A percentile compares a stretch with the other conserved stretches of the same genome.
Evolutionary conservation across 2,113 vertebrate species (phyloP).

Genomic region (Morone saxatilis): DNA sequence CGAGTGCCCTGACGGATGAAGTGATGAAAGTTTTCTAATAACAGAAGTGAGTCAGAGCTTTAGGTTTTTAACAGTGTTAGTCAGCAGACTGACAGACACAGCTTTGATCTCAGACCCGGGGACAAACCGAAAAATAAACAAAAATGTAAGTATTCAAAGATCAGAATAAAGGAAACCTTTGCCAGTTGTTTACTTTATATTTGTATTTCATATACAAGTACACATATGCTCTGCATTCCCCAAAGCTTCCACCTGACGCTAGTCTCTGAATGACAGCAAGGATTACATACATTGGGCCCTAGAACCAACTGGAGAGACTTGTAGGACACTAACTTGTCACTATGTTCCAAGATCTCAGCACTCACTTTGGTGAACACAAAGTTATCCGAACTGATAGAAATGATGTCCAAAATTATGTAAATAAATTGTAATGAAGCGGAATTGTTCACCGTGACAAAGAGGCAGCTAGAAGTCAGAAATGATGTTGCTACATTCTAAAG

Average conservation of each 20-base stretch:
- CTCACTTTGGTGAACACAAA: no score
- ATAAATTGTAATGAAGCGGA: background rate
- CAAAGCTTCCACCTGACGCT: no score
- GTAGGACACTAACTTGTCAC: no score
- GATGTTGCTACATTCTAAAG: background rate
- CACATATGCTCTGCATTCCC: no score
- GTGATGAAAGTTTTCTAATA: slow-evolving; percentile 71
- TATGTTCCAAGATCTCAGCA: no score
- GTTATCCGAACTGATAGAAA: no score
- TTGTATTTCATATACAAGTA: no score
- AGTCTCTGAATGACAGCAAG: no score
- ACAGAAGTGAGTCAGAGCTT: slow-evolving; percentile 62
- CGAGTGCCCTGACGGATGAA: slow-evolving; percentile 43
- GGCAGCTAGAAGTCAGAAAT: background rate
- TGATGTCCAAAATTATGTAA: no score
- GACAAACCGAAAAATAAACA: background rate
- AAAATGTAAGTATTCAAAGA: no score
- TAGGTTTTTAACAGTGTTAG: slow-evolving; percentile 39
- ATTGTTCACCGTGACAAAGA: background rate
- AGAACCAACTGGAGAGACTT: no score
- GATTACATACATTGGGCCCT: no score
- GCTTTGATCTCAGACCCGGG: slow-evolving; percentile 62
- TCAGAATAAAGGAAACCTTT: background rate
- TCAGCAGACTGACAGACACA: slow-evolving; percentile 54
- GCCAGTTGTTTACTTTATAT: background rate